Base-by-base conservation (phyloP, 2,113 vertebrate species). In the Grammomys surdaster region DNA sequence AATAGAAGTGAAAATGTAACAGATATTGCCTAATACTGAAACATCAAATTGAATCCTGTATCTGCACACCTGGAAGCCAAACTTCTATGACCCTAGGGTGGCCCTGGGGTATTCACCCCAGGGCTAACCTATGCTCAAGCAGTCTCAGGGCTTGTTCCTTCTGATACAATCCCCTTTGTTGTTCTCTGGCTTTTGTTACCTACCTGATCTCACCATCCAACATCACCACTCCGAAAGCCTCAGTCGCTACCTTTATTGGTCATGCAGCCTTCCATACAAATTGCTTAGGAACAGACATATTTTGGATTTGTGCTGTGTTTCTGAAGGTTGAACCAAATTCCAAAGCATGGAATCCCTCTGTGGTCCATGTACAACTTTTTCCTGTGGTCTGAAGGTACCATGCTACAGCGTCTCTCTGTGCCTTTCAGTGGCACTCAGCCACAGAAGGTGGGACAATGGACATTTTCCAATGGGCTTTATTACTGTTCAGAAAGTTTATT, bases 1-100 rank as follows among this genome's bases (percentile, higher is more conserved):
- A 93, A 81, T 65, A 73, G 46, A 69, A 33, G 26, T 87, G 54
- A 76, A 89, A 77, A 28, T 0, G 7, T 36, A 54, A 28, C 16
- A 12, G 48, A 60, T 24, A 33, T 36, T 28, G 4, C 0, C 10
- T 28, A 6, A 48, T 20, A 40, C 56, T 78, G 54, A 40, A 86
- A 89, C 28, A 20, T 85, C 7, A 54, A 43, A 5, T 51, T 31
- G 54, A 81, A 26, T 12, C 33, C 8, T 5, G 16, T 0, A 19
- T 36, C 22, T 7, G n/a, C 9, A 75, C 31, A 0, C 0, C 31
- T 16, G 56, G 36, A 69, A 43, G 5, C 13, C 73, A 1, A 0
- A 0, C 0, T 19, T 20, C 40, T 13, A 16, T 5, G 0, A 1
- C 6, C 0, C 24, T 14, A 5, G 26, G 26, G 48, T 7, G 0